These are phyloP conservation scores for Leptinotarsa juncta DNA, from an alignment of 2,888 invertebrate genomes.

Conservation along the genomic window DNA sequence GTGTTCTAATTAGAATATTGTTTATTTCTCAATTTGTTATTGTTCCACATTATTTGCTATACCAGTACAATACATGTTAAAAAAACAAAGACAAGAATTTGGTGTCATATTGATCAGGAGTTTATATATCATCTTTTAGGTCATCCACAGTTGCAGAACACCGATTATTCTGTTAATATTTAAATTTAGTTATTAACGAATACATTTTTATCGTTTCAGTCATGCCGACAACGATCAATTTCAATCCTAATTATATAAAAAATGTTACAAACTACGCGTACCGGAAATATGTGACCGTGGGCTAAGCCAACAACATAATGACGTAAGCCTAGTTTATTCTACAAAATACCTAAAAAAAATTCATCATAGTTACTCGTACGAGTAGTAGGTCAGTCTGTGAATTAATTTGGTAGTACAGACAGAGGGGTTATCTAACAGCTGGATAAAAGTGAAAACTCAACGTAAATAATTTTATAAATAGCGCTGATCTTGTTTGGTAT, in stretches of 20 bases:
- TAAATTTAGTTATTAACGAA: background rate
- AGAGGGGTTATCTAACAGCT: slow-evolving; percentile 11
- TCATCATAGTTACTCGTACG: background rate
- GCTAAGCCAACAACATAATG: slow-evolving; percentile 12
- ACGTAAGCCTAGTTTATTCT: background rate
- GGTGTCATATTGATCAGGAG: too few relatives aligned
- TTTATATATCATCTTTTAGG: too few relatives aligned
- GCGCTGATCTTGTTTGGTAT: slow-evolving; percentile 25
- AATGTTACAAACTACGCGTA: slow-evolving; percentile 2
- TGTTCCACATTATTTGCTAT: too few relatives aligned
- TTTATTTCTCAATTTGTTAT: too few relatives aligned
- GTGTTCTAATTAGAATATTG: too few relatives aligned
- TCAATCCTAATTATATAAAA: slow-evolving; percentile 1
- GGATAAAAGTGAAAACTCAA: slow-evolving; percentile 26
- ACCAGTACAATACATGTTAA: too few relatives aligned
- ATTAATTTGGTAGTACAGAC: background rate
- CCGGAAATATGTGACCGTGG: slow-evolving; percentile 12
- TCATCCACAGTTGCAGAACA: too few relatives aligned
- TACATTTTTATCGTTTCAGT: background rate
- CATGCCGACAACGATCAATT: background rate
- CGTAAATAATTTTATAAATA: slow-evolving; percentile 26
- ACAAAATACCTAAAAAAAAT: background rate
- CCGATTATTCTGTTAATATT: too few relatives aligned
- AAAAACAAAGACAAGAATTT: too few relatives aligned
- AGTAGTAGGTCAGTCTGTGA: slow-evolving; percentile 5